Base-by-base conservation (phyloP, 2,888 invertebrate species). In the Pyralis farinalis region DNA sequence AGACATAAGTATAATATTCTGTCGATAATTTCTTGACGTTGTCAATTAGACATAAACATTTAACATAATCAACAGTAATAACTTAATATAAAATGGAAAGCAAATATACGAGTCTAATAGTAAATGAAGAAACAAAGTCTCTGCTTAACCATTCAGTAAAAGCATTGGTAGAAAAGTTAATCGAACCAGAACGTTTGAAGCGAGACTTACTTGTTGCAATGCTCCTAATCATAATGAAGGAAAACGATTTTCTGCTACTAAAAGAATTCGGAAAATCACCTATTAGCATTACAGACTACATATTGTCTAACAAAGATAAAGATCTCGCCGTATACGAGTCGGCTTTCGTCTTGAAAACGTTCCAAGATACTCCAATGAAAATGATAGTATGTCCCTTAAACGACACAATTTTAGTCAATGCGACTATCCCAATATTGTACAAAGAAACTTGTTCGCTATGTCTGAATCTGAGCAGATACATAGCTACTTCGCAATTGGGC, bases 111-210 rank as follows among this genome's bases (percentile, higher is more conserved):
- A 46, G 49, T 51, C 51, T 41, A 46, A 44, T 47, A 42, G 47
- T 44, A 47, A 59, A 63, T 47, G 52, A 58, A 50, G 52, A 58
- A 44, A 54, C 61, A 43, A 46, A 57, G 53, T 49, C 55, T 52
- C 58, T 56, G 45, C 63, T 68, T 47, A 52, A 54, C 35, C 47
- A 53, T 52, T 63, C 61, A 61, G 48, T 65, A 51, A 59, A 54
- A 42, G 48, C 55, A 53, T 54, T 71, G 51, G 63, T 73, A 46
- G 57, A 65, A 45, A 54, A 58, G 51, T 63, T 71, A 65, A 71
- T 73, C 57, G 71, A 66, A 50, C 66, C 69, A n/a, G 58, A 63
- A 52, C 57, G 58, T 54, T 63, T 72, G 47, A 69, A 65, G 51
- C 61, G 58, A 35, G 71, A 72, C 49, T 53, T 76, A 49, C 61